phyloP scores from a whole-genome alignment of 2,797 vertebrate genomes.

The Pyrocephalus nanus region DNA sequence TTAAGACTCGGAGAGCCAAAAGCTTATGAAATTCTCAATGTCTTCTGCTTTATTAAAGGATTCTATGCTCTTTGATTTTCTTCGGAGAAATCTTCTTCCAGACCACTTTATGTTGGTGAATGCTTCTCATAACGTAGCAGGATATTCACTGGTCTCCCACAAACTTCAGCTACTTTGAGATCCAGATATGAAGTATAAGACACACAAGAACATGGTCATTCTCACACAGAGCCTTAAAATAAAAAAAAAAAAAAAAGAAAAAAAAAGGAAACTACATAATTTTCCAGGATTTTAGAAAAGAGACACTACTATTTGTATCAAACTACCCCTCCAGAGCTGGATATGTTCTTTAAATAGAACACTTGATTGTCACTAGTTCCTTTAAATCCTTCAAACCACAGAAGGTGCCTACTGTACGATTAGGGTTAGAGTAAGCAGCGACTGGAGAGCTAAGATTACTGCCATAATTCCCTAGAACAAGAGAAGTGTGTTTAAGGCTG shows the following conservation, averaged over 20 bases:
- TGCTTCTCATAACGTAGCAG: constrained; percentile 31
- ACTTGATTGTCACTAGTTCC: background rate
- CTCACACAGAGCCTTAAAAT: constrained; percentile 31
- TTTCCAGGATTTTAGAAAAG: background rate
- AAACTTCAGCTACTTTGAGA: constrained; percentile 24
- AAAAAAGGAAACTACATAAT: background rate
- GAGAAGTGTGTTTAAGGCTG: background rate
- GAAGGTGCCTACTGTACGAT: background rate
- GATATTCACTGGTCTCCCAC: background rate
- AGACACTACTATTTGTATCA: background rate
- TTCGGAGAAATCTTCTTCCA: background rate
- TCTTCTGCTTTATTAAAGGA: background rate
- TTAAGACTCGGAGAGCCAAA: background rate
- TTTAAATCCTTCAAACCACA: background rate
- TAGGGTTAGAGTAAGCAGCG: background rate
- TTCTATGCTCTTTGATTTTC: background rate
- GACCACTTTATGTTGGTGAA: background rate
- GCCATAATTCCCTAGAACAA: background rate
- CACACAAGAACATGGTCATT: constrained; percentile 45
- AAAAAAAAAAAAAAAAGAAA: background rate
- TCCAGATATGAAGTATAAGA: background rate
- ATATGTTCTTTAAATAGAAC: background rate
- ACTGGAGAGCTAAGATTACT: background rate
- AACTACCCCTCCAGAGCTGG: background rate
- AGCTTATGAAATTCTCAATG: background rate